Evolutionary conservation across 2,113 vertebrate species (phyloP), one percentile per base, ranked within the genome.

Genomic region (Apodemus sylvaticus): DNA sequence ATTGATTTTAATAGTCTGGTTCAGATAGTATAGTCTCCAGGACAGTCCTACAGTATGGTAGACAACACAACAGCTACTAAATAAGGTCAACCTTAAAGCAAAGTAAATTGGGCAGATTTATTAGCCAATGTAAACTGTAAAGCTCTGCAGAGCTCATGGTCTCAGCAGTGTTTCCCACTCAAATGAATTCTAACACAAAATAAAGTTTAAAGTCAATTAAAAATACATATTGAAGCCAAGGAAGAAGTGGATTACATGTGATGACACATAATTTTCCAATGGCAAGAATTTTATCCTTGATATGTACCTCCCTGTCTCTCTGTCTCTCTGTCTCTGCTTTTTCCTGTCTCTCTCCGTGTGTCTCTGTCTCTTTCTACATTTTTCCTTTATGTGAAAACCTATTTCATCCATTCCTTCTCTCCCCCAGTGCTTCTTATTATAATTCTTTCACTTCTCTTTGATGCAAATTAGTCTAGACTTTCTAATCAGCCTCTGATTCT

Each of bases 401-500:
- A 31, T 45, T 62, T 17, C 48, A 29, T 13, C 4, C 13, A 36
- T 48, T 85, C 17, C 29, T 64, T 91, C 10, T 51, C 16, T 89
- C 89, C 4, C 64, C 20, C 16, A 58, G 10, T 93, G 12, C 81
- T 87, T 92, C n/a, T 64, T 73, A 93, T 73, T 83, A 73, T 71
- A 89, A 55, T 36, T 89, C 19, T 86, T 55, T 0, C 3, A 86
- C 53, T 95, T 39, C 5, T 55, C 16, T 76, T 93, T 93, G 29
- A 79, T 14, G 5, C 34, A 70, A 93, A 94, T 64, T 81, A 62
- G 53, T 64, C 14, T n/a, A 91, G 78, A 93, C 71, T 96, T 91
- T 95, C 42, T 89, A 70, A 93, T 94, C 66, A 64, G 58, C 53
- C 79, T 86, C 34, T 34, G 88, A 89, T 82, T 96, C 29, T 79